Percentiles rank a stretch among this genome's conserved stretches.
Conservation (phyloP, 2,797 vertebrate genomes). For the Sebastes iracundus region DNA sequence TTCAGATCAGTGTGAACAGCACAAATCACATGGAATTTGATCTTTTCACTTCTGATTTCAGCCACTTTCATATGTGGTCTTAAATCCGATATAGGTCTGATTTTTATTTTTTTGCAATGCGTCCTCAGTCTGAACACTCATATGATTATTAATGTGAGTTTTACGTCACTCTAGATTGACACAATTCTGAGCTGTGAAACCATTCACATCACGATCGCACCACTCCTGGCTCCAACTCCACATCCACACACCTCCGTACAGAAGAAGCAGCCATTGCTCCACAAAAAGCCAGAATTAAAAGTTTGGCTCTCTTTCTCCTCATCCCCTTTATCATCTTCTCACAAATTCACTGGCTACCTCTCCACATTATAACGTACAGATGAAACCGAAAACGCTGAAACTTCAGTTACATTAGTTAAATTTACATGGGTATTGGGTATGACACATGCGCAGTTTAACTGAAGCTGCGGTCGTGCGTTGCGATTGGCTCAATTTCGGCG, state of each 20-base stretch:
- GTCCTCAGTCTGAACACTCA: not conserved
- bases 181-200: not conserved
- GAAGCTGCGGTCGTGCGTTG: too few species aligned
- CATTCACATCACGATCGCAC: not conserved
- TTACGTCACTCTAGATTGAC: not conserved
- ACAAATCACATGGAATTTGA: not conserved
- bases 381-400: not conserved
- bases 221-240: rapidly evolving
- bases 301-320: not conserved
- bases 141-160: not conserved
- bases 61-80: not conserved
- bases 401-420: too few species aligned
- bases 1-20: not conserved
- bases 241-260: not conserved
- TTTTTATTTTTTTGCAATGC: too few species aligned
- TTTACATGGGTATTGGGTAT: too few species aligned
- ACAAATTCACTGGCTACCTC: not conserved
- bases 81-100: not conserved
- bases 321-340: not conserved
- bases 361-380: not conserved
- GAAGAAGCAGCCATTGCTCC: not conserved
- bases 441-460: too few species aligned
- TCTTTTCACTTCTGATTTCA: not conserved
- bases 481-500: too few species aligned
- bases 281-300: not conserved